Conservation (phyloP, 2,797 vertebrate genomes). For the Babyrousa celebensis region DNA sequence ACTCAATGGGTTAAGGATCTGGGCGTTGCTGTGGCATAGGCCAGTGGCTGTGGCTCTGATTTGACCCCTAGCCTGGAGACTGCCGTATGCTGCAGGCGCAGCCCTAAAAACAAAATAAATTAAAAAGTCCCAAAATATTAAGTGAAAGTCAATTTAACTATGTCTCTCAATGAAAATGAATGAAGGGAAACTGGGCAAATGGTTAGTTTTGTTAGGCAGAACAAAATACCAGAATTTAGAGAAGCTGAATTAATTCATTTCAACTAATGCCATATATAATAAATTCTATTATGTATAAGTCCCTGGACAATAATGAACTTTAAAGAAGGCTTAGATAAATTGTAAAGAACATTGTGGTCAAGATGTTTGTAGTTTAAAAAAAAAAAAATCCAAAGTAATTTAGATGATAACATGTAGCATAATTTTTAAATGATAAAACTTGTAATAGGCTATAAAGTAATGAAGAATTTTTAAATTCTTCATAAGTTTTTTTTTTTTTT, state of each 20-base stretch:
- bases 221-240: background rate
- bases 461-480: background rate
- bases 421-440: background rate
- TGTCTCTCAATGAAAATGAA: constrained; percentile 3
- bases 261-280: background rate
- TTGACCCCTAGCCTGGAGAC: too few species aligned
- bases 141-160: constrained; percentile 7
- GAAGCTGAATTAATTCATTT: background rate
- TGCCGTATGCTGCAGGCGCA: too few species aligned
- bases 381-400: constrained; percentile 19
- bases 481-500: background rate
- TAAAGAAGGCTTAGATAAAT: background rate
- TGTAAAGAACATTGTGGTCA: background rate
- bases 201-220: background rate
- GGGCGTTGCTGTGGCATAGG: too few species aligned
- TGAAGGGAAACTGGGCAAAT: background rate
- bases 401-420: background rate
- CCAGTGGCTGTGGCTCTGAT: too few species aligned
- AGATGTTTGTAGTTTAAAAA: background rate
- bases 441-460: constrained; percentile 30
- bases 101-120: too few species aligned
- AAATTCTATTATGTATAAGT: background rate
- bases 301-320: background rate
- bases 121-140: background rate
- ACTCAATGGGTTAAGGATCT: too few species aligned